Evolutionary conservation across 2,888 invertebrate species (phyloP), one percentile per base, ranked within the genome.

Genomic region (Andrena camellia): DNA sequence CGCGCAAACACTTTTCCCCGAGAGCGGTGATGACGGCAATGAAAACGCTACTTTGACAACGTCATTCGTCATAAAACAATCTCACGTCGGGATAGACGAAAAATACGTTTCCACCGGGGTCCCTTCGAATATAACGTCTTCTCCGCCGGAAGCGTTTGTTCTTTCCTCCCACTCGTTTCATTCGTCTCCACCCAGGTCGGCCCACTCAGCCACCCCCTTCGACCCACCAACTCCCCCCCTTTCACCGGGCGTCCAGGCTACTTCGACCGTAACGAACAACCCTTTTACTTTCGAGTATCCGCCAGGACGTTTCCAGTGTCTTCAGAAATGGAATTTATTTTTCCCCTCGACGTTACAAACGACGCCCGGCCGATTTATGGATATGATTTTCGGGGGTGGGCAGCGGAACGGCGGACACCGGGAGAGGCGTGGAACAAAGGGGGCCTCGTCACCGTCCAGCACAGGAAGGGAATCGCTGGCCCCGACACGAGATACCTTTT

Each of bases 241-340:
- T 64, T 17, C 68, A 26, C 60, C 54, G 20, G 70, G 35, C 1
- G 50, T 42, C 64, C 74, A 29, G 59, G 63, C 73, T 57, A 64
- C 80, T 69, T 77, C 67, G 75, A 83, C 70, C 81, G 75, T 84
- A 81, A 77, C 83, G 78, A 85, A 84, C 80, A 84, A 85, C 78
- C 83, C 88, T 83, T 88, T 87, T 86, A 85, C 88, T 86, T 85
- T 77, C 80, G 76, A 87, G 76, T 69, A 84, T 83, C 83, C 85
- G 75, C 75, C 78, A 68, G 76, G 74, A 83, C 78, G 78, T 78
- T 83, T 66, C 78, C 74, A 63, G 60, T 66, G 78, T 83, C 77
- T 68, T 76, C 77, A 70, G 88, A 84, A 84, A 84, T 72, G 78
- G 81, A 90, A 91, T 91, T 91, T 91, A 90, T 91, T 90, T 90